These are phyloP conservation scores for Aptenodytes forsteri DNA, from an alignment of 2,113 vertebrate genomes.

Conservation along the genomic window DNA sequence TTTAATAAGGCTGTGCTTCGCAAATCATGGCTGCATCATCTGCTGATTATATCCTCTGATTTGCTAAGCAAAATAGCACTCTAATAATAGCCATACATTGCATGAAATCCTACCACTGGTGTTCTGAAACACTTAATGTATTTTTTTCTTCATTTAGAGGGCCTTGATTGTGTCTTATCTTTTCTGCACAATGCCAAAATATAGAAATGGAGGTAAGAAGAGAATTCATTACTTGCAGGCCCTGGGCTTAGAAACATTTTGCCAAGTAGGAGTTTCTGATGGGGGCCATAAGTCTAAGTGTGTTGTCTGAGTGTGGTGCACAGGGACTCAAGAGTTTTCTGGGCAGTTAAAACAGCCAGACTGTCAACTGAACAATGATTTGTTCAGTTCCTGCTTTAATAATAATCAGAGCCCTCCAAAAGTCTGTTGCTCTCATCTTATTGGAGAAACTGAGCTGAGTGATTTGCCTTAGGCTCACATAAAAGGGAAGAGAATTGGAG, in stretches of 20 bases:
- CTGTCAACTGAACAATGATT: neutral
- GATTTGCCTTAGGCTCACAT: neutral
- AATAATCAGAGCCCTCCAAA: neutral
- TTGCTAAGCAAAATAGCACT: constrained; percentile 7
- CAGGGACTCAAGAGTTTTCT: neutral
- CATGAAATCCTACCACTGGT: neutral
- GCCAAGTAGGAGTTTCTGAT: neutral
- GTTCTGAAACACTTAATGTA: neutral
- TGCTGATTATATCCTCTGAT: constrained; percentile 64
- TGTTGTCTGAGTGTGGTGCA: neutral
- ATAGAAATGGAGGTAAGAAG: neutral
- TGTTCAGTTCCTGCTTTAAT: neutral
- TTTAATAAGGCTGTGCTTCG: constrained; percentile 63
- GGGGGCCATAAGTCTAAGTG: neutral
- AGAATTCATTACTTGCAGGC: neutral
- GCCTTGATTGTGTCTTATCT: neutral
- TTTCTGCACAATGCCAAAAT: neutral
- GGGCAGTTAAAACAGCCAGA: neutral
- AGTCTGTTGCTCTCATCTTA: neutral
- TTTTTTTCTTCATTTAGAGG: neutral
- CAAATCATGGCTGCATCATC: constrained; percentile 18
- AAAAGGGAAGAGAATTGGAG: neutral
- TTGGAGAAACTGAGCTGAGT: neutral
- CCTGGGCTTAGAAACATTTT: neutral
- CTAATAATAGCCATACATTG: constrained; percentile 25